Evolutionary conservation across 2,113 vertebrate species (phyloP).

Genomic region (Crocuta crocuta): DNA sequence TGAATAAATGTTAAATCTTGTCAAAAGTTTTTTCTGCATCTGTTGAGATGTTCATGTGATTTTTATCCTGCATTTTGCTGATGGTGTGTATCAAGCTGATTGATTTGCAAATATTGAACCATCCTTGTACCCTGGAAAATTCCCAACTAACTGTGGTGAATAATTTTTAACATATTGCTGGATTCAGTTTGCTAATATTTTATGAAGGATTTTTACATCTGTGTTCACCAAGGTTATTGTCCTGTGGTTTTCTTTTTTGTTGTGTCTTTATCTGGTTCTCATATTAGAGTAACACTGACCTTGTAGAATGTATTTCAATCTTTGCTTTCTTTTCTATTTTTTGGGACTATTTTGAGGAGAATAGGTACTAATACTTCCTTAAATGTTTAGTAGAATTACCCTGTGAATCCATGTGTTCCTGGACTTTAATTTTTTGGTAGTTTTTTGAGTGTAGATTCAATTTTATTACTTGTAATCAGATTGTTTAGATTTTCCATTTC

Average conservation of each 20-base stretch:
- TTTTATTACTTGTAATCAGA: not conserved
- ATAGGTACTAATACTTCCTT: not conserved
- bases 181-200: not conserved
- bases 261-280: not conserved
- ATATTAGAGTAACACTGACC: not conserved
- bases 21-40: not conserved
- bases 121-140: not conserved
- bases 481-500: not conserved
- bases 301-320: not conserved
- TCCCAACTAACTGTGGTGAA: not conserved
- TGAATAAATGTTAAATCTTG: not conserved
- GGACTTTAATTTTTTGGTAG: not conserved
- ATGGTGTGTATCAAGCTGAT: not conserved
- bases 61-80: not conserved
- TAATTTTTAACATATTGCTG: not conserved
- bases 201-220: not conserved
- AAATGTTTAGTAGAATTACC: not conserved
- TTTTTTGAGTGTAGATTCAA: not conserved
- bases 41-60: not conserved
- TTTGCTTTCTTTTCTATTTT: not conserved
- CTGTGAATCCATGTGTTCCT: not conserved
- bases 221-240: not conserved
- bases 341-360: not conserved
- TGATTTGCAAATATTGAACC: not conserved
- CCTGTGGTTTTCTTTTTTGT: not conserved